Base-by-base conservation (phyloP, 2,888 invertebrate species). In the Andricus quercusramuli region DNA sequence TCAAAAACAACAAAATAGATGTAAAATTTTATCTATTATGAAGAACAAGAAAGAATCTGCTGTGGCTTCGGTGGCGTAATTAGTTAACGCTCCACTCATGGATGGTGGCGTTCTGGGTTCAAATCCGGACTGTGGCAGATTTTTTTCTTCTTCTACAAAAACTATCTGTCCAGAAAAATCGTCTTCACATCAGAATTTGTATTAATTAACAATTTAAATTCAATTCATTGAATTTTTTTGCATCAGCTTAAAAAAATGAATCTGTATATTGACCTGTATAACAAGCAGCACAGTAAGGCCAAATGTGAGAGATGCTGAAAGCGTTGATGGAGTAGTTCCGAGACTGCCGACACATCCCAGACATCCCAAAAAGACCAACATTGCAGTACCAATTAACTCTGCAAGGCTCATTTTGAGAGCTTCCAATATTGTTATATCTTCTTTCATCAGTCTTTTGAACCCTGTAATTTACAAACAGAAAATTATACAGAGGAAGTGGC, bases 321-420 rank as follows among this genome's bases (percentile, higher is more conserved):
- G 86, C 15, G 93, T 92, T 1, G 93, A 89, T 44, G 91, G 93
- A 77, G 67, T 85, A 92, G 90, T 25, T 90, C 87, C 87, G 78
- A 92, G 82, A 82, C 89, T 89, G 5, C 88, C 90, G 90, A 95
- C 93, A 85, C 95, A 95, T 0, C 96, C 94, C 95, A 96, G 95
- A 90, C 97, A 97, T 20, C 97, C 97, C 37, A 97, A 91, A 82
- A 96, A 95, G 51, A 97, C 92, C 6, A 97, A 93, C 29, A 96
- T 90, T 2, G 93, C 94, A 0, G 97, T 97, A 51, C 96, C 95
- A 9, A 96, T 87, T 32, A 96, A 90, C 91, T 97, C 97, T 0
- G 95, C 94, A 3, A 95, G 83, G 62, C 94, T 93, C 37, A 93
- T 91, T 87, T 84, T 78, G 17, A 89, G 32, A 0, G 83, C 85